Percentiles rank a stretch among this genome's conserved stretches.
phyloP scores from a whole-genome alignment of 2,113 vertebrate genomes.

The Entelurus aequoreus region DNA sequence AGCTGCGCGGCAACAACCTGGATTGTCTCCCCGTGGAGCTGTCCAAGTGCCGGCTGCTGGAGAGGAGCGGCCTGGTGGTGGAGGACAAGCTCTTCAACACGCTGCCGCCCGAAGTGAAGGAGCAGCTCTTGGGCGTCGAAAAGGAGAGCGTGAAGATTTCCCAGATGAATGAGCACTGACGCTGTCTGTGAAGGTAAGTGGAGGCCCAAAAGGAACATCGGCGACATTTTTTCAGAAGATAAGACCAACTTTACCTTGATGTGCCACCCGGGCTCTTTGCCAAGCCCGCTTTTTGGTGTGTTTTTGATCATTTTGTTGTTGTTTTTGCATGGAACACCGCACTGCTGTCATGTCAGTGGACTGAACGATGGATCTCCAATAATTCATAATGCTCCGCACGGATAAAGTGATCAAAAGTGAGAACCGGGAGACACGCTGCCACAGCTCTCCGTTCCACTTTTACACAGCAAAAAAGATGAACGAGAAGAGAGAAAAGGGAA shows the following conservation, averaged over 20 bases:
- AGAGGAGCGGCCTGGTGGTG: constrained; percentile 86
- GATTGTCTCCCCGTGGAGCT: constrained; percentile 95
- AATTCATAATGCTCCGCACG: too few relatives aligned
- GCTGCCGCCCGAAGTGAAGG: constrained; percentile 89
- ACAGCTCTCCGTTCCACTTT: too few relatives aligned
- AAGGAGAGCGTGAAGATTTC: constrained; percentile 81
- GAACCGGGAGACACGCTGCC: too few relatives aligned
- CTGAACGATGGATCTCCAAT: background rate
- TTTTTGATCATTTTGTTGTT: background rate
- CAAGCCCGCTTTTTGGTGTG: background rate
- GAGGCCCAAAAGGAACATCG: background rate
- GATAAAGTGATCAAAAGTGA: too few relatives aligned
- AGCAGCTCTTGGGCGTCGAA: constrained; percentile 87
- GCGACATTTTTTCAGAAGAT: too few relatives aligned
- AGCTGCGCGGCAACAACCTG: constrained; percentile 91
- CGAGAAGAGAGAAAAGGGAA: background rate
- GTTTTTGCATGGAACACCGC: background rate
- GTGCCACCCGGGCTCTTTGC: background rate
- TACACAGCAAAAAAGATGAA: too few relatives aligned
- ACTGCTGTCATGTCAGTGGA: background rate
- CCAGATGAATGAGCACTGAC: too few relatives aligned
- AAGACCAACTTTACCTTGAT: background rate
- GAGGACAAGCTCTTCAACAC: constrained; percentile 96
- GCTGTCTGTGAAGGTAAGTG: background rate
- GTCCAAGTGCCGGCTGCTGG: constrained; percentile 88